Evolutionary conservation across 2,888 invertebrate species (phyloP).

Genomic region (Drosophila pegasa): DNA sequence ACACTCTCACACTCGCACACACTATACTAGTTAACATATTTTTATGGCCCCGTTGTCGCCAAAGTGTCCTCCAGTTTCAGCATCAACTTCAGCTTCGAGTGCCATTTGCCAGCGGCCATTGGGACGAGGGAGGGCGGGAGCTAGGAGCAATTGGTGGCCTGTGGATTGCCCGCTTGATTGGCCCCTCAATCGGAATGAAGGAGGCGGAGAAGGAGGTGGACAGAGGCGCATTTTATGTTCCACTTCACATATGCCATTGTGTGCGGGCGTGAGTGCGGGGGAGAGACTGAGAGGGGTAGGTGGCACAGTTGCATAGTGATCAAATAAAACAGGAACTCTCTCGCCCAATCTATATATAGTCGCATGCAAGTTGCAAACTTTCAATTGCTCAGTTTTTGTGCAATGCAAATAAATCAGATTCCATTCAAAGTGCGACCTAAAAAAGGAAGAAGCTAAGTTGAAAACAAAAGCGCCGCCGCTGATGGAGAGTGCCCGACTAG

Average conservation of each 20-base stretch:
- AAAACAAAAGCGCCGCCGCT: neutral
- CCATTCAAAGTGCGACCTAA: neutral
- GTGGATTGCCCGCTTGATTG: conserved; percentile 53
- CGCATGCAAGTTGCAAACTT: conserved; percentile 8
- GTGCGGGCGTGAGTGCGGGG: neutral
- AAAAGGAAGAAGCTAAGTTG: neutral
- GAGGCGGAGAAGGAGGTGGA: neutral
- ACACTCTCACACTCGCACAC: neutral
- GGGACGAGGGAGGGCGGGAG: neutral
- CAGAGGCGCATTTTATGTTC: neutral
- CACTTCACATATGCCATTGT: conserved; percentile 9
- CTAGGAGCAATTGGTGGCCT: neutral
- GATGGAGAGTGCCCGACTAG: neutral
- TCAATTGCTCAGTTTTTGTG: conserved; percentile 9
- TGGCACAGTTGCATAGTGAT: conserved; percentile 8
- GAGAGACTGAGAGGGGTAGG: too few species aligned
- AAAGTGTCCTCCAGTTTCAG: conserved; percentile 47
- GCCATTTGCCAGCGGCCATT: conserved; percentile 27
- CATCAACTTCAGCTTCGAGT: conserved; percentile 41
- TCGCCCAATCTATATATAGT: neutral
- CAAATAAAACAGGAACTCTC: conserved; percentile 1
- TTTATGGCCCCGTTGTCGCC: conserved; percentile 63
- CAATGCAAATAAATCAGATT: conserved; percentile 12
- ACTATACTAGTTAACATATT: conserved; percentile 65
- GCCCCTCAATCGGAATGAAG: conserved; percentile 15